These are phyloP conservation scores for Oxygymnocypris stewartii DNA, from an alignment of 2,113 vertebrate genomes.

Conservation along the genomic window DNA sequence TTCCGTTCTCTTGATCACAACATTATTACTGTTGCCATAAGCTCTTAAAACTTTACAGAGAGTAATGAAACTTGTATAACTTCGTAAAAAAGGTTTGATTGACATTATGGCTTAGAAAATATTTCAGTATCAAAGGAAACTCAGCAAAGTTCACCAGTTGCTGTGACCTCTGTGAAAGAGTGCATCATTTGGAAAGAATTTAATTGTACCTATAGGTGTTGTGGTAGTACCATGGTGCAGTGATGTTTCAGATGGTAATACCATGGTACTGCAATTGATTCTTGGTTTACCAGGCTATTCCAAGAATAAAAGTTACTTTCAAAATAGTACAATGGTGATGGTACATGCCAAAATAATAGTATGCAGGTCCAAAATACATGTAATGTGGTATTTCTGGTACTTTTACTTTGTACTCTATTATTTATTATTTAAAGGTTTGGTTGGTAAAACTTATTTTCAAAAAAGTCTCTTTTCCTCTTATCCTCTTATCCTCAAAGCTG, in stretches of 20 bases:
- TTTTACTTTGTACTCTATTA: background rate
- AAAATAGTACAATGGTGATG: background rate
- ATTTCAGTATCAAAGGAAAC: background rate
- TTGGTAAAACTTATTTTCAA: background rate
- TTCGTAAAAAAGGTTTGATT: background rate
- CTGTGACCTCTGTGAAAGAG: background rate
- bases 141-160: background rate
- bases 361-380: background rate
- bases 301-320: background rate
- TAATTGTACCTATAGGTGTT: background rate
- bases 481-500: background rate
- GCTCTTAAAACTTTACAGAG: background rate
- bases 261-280: background rate
- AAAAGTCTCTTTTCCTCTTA: background rate
- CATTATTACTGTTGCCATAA: background rate
- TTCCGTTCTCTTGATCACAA: constrained; percentile 1
- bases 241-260: background rate
- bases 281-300: background rate
- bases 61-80: background rate
- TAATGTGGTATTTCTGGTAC: background rate
- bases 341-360: background rate
- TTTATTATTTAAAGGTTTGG: background rate
- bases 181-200: background rate
- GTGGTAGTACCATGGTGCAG: background rate
- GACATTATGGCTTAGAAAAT: background rate